phyloP scores from a whole-genome alignment of 2,113 vertebrate genomes.

The Strix uralensis region DNA sequence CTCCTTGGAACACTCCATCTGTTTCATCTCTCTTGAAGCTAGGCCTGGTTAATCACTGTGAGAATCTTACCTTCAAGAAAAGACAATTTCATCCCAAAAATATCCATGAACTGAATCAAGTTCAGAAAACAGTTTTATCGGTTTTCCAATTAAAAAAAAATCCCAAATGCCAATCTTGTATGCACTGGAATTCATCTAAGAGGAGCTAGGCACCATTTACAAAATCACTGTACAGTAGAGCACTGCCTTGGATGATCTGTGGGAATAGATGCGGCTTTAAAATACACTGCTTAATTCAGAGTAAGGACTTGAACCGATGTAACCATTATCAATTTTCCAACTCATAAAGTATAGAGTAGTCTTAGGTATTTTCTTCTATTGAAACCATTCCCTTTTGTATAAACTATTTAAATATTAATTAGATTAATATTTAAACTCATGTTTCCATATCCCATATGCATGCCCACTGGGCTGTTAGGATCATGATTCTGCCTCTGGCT shows the following conservation, averaged over 20 bases:
- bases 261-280: background rate
- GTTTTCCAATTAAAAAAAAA: background rate
- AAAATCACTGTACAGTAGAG: background rate
- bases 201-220: background rate
- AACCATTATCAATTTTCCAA: constrained; percentile 49
- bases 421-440: constrained; percentile 52
- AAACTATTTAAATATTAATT: constrained; percentile 64
- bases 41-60: background rate
- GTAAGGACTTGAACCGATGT: background rate
- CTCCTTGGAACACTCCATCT: background rate
- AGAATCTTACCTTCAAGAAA: background rate
- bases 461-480: constrained; percentile 38
- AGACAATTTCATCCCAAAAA: background rate
- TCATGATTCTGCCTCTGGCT: constrained; percentile 47
- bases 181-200: background rate
- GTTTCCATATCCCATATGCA: constrained; percentile 25
- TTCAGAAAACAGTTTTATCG: background rate
- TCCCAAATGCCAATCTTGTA: too few relatives aligned
- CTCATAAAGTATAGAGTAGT: background rate
- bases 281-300: background rate
- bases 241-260: background rate
- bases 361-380: background rate
- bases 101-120: background rate
- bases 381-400: constrained; percentile 32
- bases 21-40: background rate